Percentiles rank a stretch among this genome's conserved stretches.
Evolutionary conservation across 2,888 invertebrate genomes (phyloP).

Genomic region (Pycnomerus fuliginosus): DNA sequence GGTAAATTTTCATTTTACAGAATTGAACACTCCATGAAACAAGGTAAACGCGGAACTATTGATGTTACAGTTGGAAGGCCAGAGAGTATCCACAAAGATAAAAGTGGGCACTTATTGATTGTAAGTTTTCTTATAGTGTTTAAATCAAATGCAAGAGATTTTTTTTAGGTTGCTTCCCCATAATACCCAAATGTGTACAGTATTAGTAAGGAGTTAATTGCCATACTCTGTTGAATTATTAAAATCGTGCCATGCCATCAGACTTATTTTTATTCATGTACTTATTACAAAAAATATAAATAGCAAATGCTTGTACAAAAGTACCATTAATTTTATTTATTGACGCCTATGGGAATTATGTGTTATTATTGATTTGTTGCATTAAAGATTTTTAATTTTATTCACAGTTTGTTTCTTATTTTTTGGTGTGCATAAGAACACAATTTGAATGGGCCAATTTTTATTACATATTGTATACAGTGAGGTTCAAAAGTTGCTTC

Average conservation of each 20-base stretch:
- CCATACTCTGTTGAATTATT: background rate
- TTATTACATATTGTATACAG: too few relatives aligned
- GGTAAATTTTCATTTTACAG: slow-evolving; percentile 54
- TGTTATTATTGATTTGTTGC: too few relatives aligned
- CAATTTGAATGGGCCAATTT: too few relatives aligned
- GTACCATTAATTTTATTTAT: too few relatives aligned
- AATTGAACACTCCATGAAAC: slow-evolving; percentile 79
- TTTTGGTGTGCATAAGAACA: too few relatives aligned
- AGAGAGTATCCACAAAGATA: slow-evolving; percentile 73
- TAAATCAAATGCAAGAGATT: slow-evolving; percentile 5
- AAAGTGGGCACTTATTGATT: slow-evolving; percentile 83
- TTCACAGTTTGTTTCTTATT: too few relatives aligned
- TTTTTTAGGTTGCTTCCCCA: slow-evolving; percentile 35
- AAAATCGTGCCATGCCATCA: slow-evolving; percentile 3
- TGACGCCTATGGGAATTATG: too few relatives aligned
- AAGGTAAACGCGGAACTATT: slow-evolving; percentile 83
- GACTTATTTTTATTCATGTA: slow-evolving; percentile 2
- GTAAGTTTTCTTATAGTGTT: slow-evolving; percentile 54
- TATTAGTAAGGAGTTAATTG: too few relatives aligned
- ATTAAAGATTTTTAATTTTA: too few relatives aligned
- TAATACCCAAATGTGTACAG: too few relatives aligned
- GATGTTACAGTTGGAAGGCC: slow-evolving; percentile 76
- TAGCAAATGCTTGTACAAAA: too few relatives aligned
- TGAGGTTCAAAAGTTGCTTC: too few relatives aligned
- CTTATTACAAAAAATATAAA: background rate